These are phyloP conservation scores for Acanthurus lineatus DNA, from an alignment of 2,797 vertebrate genomes.

Conservation along the genomic window DNA sequence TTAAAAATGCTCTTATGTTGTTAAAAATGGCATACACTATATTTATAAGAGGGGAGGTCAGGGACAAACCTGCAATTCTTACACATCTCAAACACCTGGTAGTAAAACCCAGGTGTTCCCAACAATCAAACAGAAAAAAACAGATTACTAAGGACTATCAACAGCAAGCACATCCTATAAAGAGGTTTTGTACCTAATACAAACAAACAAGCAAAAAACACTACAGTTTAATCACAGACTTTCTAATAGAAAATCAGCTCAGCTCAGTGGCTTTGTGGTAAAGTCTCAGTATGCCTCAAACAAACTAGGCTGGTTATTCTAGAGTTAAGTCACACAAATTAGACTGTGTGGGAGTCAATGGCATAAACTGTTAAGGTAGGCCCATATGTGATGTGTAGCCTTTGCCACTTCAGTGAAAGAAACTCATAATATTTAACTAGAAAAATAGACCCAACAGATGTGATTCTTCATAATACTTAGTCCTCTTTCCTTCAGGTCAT, in stretches of 20 bases:
- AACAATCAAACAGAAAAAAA: not conserved
- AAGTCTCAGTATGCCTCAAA: not conserved
- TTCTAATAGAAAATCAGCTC: slow-evolving; percentile 25
- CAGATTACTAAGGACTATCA: slow-evolving; percentile 19
- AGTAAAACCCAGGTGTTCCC: not conserved
- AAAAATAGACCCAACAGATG: too few relatives aligned
- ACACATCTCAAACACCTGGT: slow-evolving; percentile 5
- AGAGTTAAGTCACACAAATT: not conserved
- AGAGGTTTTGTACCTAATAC: slow-evolving; percentile 43
- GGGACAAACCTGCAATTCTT: not conserved
- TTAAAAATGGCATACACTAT: not conserved
- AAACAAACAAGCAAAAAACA: slow-evolving; percentile 54
- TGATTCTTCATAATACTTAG: too few relatives aligned
- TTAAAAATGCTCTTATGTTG: not conserved
- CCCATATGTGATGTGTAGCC: not conserved
- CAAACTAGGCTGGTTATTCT: not conserved
- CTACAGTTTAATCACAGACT: slow-evolving; percentile 21
- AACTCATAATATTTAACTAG: too few relatives aligned
- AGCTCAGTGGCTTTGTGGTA: not conserved
- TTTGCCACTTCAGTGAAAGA: not conserved
- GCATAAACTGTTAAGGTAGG: not conserved
- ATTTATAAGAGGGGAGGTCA: not conserved
- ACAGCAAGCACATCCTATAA: slow-evolving; percentile 32
- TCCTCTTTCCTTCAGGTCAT: too few relatives aligned
- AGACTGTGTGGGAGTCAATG: slow-evolving; percentile 3